Base-by-base conservation (phyloP, 2,113 vertebrate species). In the Parus major region DNA sequence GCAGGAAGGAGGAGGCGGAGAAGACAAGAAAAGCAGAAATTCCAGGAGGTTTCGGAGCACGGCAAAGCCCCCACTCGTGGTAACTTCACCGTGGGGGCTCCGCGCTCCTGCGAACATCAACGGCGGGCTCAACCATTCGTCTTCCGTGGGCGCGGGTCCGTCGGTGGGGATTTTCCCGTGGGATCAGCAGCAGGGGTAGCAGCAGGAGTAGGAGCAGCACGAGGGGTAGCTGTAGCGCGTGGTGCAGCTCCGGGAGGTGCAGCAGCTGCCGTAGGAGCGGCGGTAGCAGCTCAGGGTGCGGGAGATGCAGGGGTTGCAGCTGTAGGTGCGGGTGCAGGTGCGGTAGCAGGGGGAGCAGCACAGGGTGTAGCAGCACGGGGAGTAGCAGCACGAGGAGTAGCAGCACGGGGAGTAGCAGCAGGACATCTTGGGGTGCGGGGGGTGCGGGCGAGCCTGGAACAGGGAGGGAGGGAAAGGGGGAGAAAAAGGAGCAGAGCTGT, bases 131-230 rank as follows among this genome's bases (percentile, higher is more conserved):
- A 7, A 7, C 24, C 17, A 0, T 78, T 4, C 1, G 3, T 76
- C 49, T 12, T 82, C 5, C 28, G 7, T 42, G 1, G 2, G 44
- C 3, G 31, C 2, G 31, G 6, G 9, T 25, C 33, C 15, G 1
- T 3, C 5, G 1, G 3, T 0, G 16, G 41, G 63, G 35, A 0
- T 41, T 4, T 17, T 31, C 5, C 8, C 5, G 0, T 0, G 29
- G 66, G 66, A n/a, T 95, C 25, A 96, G 25, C 46, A 91, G 64
- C 33, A 41, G 12, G 92, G 17, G 47, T 64, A 92, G 86, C 72
- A 95, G 91, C 79, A 92, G 3, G 78, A 1, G 5, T 85, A 93
- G 91, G 20, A 59, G 35, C 63, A 72, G 77, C 56, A 70, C 22
- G 71, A 86, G 4, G 95, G 95, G 92, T 92, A 95, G 86, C 0